Percentiles rank a stretch among this genome's conserved stretches.
These are phyloP conservation scores for Lordiphosa clarofinis DNA, from an alignment of 1,140 invertebrate genomes.

Conservation along the genomic window DNA sequence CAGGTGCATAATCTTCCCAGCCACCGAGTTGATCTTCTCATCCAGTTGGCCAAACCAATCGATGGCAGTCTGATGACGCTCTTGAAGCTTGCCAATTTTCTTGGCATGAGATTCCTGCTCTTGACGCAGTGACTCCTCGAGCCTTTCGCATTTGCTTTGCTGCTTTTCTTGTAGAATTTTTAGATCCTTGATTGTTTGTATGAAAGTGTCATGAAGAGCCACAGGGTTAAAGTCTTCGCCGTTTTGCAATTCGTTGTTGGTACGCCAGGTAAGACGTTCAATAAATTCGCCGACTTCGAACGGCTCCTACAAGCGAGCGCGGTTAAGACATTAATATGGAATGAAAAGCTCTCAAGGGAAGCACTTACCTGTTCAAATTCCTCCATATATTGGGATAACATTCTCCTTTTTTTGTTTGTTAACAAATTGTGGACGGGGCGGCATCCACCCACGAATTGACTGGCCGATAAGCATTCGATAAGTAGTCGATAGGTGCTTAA, in stretches of 20 bases:
- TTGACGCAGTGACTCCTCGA: slow-evolving; percentile 91
- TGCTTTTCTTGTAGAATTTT: slow-evolving; percentile 90
- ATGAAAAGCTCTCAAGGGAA: not conserved
- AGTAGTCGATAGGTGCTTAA: no score
- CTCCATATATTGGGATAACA: slow-evolving; percentile 92
- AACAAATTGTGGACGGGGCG: slow-evolving; percentile 43
- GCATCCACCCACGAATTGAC: slow-evolving; percentile 3
- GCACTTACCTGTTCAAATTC: slow-evolving; percentile 87
- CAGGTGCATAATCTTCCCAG: slow-evolving; percentile 97
- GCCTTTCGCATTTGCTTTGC: slow-evolving; percentile 91
- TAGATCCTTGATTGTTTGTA: slow-evolving; percentile 91
- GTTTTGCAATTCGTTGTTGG: slow-evolving; percentile 88
- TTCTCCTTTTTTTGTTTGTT: slow-evolving; percentile 79
- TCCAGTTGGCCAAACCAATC: slow-evolving; percentile 95
- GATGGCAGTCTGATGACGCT: slow-evolving; percentile 89
- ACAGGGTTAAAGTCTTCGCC: slow-evolving; percentile 88
- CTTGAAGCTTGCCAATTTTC: slow-evolving; percentile 90
- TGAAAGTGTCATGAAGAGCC: slow-evolving; percentile 93
- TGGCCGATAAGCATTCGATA: no score
- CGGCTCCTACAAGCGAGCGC: slow-evolving; percentile 85
- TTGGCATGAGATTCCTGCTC: slow-evolving; percentile 92
- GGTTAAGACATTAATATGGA: not conserved
- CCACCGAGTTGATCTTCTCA: slow-evolving; percentile 97
- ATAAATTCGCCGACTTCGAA: slow-evolving; percentile 99
- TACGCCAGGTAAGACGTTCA: slow-evolving; percentile 96